Evolutionary conservation across 2,888 invertebrate genomes (phyloP).

Genomic region (Drosophila melanosoma): DNA sequence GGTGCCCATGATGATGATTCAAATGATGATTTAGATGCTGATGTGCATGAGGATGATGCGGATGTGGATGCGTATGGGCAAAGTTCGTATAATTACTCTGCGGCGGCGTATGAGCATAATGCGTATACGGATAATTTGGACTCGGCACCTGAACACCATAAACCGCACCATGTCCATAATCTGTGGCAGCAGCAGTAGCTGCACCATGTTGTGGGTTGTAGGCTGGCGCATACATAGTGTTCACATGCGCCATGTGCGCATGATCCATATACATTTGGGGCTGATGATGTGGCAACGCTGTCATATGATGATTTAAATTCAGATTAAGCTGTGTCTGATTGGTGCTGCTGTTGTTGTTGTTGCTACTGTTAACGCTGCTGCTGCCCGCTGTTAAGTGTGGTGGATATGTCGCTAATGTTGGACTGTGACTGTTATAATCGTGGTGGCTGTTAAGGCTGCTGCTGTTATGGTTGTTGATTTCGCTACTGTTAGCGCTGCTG

Average conservation of each 20-base stretch:
- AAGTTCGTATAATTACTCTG: slow-evolving; percentile 68
- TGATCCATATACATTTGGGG: slow-evolving; percentile 85
- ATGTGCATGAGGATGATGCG: slow-evolving; percentile 10
- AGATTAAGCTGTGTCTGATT: slow-evolving; percentile 20
- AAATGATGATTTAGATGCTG: slow-evolving; percentile 60
- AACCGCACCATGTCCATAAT: slow-evolving; percentile 47
- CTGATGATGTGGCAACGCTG: slow-evolving; percentile 39
- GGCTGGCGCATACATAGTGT: slow-evolving; percentile 82
- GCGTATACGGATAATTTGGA: slow-evolving; percentile 88
- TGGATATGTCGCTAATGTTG: slow-evolving; percentile 55
- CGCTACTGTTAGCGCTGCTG: slow-evolving; percentile 31
- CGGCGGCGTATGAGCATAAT: slow-evolving; percentile 76
- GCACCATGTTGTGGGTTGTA: slow-evolving; percentile 79
- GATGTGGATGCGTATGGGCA: slow-evolving; percentile 34
- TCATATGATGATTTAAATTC: slow-evolving; percentile 23
- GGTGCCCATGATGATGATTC: slow-evolving; percentile 76
- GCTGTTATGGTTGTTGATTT: slow-evolving; percentile 18
- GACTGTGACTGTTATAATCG: slow-evolving; percentile 57
- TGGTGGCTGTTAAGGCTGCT: slow-evolving; percentile 18
- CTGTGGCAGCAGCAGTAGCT: slow-evolving; percentile 34
- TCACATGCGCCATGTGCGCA: slow-evolving; percentile 80
- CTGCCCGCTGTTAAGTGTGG: slow-evolving; percentile 83
- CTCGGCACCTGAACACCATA: slow-evolving; percentile 87
- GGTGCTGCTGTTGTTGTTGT: slow-evolving; percentile 31
- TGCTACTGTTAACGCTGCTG: slow-evolving; percentile 49